Base-by-base conservation (phyloP, 2,797 vertebrate species). In the Todus mexicanus region DNA sequence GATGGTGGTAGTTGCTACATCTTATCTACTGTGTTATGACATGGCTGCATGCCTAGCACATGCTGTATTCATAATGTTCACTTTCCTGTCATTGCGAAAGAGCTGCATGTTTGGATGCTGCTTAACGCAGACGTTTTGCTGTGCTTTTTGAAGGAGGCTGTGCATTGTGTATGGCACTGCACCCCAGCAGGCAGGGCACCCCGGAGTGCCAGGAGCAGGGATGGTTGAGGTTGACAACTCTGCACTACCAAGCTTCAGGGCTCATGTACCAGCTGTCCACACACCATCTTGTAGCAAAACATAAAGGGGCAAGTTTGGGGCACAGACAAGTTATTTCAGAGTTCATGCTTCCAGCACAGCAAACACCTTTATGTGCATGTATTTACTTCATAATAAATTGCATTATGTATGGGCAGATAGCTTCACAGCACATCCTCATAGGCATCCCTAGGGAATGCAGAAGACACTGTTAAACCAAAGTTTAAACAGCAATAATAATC, bases 201-300 rank as follows among this genome's bases (percentile, higher is more conserved):
- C 43, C 2, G 0, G 10, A 4, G 27, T 17, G 40, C 47, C 76
- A 9, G 40, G 42, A 27, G 48, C 57, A 50, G 63, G 42, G 11
- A 2, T 26, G 53, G 31, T 6, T 25, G 56, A 10, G 18, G 23
- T 35, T 59, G 40, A 16, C 2, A 7, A 17, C 47, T 75, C 51
- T n/a, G 12, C 53, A 12, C 31, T 45, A 38, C 54, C 31, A 20
- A 25, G 25, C 12, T 47, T 22, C 27, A 4, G 66, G 69, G 84
- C 38, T 88, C 29, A 33, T 61, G n/a, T n/a, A 71, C 75, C 57
- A 68, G 27, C 78, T 77, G 69, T 45, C 77, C 80, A 83, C 50
- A 37, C 85, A 84, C 86, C 92, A 87, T 87, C 92, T 95, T 84
- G 89, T 90, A 94, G 94, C 81, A 93, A 93, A 86, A 45, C 63